Base-by-base conservation (phyloP, 2,888 invertebrate genomes). In the Choreutis nemorana region DNA sequence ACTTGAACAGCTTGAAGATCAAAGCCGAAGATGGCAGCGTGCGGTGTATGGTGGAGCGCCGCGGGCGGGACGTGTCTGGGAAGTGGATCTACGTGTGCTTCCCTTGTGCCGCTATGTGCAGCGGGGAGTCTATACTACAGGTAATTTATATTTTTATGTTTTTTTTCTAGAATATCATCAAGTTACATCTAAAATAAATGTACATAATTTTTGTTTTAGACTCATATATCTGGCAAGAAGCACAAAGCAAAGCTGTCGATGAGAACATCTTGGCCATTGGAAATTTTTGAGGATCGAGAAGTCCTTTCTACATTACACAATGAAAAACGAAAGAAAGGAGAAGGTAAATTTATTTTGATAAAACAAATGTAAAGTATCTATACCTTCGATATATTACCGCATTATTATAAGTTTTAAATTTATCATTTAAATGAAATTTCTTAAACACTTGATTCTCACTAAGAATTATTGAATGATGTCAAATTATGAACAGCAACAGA, bases 71-170 rank as follows among this genome's bases (percentile, higher is more conserved):
- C 39, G 47, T 64, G 4, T 57, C 68, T 6, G 67, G 77, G 35
- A 64, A 70, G 33, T 81, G 75, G 68, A 63, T 68, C 26, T 81
- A 81, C 42, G 45, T 77, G 37, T 83, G 82, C 54, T 80, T 65
- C 43, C 77, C 82, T 3, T 83, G 82, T 44, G 77, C 73, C 2
- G 81, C 80, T 2, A 55, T 68, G 14, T 79, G 79, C 52, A 67
- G 64, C 37, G 77, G 78, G 13, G 77, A 78, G 48, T 48, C 43
- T 25, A 60, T 70, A 22, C 37, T 80, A 39, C 79, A 79, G 71
- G 80, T 77, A 26, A 36, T 25, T 22, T 5, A 12, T 23, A 4
- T 11, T 13, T 9, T 20, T 15, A 12, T 23, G 5, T 16, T 8
- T 7, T 29, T 12, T 6, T 14, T 18, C 8, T 12, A 14, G 8